Evolutionary conservation across 2,888 invertebrate genomes (phyloP).

Genomic region (Prosapia bicincta): DNA sequence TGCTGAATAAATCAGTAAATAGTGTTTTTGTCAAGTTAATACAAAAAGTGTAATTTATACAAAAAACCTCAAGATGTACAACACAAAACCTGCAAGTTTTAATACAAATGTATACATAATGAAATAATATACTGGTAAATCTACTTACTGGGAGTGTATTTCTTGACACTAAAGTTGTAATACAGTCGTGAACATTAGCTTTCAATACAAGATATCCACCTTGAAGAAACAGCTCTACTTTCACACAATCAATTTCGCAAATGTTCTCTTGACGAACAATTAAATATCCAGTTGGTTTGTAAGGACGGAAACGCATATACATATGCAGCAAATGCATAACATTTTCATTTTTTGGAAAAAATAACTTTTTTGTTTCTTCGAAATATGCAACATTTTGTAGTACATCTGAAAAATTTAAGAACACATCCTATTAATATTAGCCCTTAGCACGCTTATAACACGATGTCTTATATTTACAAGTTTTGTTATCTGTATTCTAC

Average conservation of each 20-base stretch:
- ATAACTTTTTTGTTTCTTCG: slow-evolving; percentile 49
- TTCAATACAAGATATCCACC: slow-evolving; percentile 36
- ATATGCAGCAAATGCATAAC: slow-evolving; percentile 50
- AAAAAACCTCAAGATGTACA: too few relatives aligned
- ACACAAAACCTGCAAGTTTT: too few relatives aligned
- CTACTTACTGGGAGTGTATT: slow-evolving; percentile 20
- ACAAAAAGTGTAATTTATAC: too few relatives aligned
- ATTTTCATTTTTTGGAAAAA: slow-evolving; percentile 47
- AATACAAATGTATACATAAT: too few relatives aligned
- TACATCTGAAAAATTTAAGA: slow-evolving; percentile 36
- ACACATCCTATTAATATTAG: too few relatives aligned
- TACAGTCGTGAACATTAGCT: slow-evolving; percentile 34
- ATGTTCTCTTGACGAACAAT: slow-evolving; percentile 48
- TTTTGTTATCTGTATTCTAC: too few relatives aligned
- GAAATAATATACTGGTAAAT: too few relatives aligned
- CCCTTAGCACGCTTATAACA: too few relatives aligned
- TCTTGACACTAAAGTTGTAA: slow-evolving; percentile 29
- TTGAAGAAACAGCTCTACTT: slow-evolving; percentile 36
- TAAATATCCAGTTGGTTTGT: slow-evolving; percentile 50
- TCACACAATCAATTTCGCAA: slow-evolving; percentile 44
- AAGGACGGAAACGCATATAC: slow-evolving; percentile 50
- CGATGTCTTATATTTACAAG: too few relatives aligned
- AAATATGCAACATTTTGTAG: slow-evolving; percentile 49
- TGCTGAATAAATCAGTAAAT: too few relatives aligned
- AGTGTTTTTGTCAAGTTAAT: too few relatives aligned